A percentile compares a stretch with the other conserved stretches of the same genome.
These are phyloP conservation scores for Porites lobata DNA, from an alignment of 92 coral and sea anemone genomes.

Conservation along the genomic window DNA sequence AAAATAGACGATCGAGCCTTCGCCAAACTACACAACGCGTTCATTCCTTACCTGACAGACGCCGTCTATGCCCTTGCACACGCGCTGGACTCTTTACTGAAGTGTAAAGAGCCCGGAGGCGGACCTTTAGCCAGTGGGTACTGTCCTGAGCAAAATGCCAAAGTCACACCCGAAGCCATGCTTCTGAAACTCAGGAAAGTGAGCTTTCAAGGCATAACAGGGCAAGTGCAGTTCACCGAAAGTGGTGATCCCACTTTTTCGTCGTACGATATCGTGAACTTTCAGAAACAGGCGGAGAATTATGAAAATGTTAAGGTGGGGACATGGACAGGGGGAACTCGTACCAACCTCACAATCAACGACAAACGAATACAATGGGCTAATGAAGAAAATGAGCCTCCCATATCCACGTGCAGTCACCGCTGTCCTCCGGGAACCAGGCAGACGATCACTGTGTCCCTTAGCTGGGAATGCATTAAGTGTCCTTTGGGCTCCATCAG, in stretches of 20 bases:
- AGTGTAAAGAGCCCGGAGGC: no score
- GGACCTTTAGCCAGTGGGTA: no score
- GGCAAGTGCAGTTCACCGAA: no score
- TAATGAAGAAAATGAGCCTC: constrained; percentile 37
- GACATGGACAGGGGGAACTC: constrained; percentile 62
- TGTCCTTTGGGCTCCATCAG: no score
- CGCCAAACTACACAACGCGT: constrained; percentile 67
- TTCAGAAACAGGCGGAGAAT: constrained; percentile 27
- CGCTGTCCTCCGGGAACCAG: constrained; percentile 75
- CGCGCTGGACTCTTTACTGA: constrained; percentile 59
- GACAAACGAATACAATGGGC: constrained; percentile 55
- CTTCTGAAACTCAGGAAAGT: no score
- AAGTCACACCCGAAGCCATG: no score
- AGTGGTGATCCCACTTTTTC: no score
- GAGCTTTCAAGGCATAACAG: no score
- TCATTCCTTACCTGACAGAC: constrained; percentile 78
- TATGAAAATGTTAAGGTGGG: constrained; percentile 72
- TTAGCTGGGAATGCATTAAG: no score
- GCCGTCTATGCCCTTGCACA: constrained; percentile 79
- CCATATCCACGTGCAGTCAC: constrained; percentile 76
- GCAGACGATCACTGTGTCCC: constrained; percentile 29
- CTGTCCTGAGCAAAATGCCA: no score
- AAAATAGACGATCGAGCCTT: constrained; percentile 33
- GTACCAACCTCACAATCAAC: constrained; percentile 45
- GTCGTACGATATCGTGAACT: constrained; percentile 83